Percentiles rank a stretch among this genome's conserved stretches.
These are phyloP conservation scores for Enteromius radiatus DNA, from an alignment of 2,797 vertebrate species.

Conservation along the genomic window DNA sequence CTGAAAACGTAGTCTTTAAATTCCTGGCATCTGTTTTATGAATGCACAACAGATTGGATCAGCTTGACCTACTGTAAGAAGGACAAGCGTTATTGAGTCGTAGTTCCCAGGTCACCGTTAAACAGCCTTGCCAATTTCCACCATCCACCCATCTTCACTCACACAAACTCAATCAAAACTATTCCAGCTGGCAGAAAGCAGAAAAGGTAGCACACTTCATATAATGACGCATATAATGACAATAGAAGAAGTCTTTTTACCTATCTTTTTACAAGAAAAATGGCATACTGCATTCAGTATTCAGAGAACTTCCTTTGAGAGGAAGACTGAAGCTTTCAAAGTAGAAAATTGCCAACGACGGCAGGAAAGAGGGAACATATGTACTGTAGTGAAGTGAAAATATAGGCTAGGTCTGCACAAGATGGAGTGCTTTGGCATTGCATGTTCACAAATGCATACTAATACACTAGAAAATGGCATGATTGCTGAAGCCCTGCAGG, in stretches of 20 bases:
- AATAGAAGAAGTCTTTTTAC: background rate
- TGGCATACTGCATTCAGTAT: background rate
- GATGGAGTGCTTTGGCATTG: background rate
- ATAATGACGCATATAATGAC: background rate
- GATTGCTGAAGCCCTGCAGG: constrained; percentile 8
- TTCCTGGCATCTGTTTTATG: background rate
- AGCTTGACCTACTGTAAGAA: background rate
- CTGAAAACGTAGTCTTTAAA: background rate
- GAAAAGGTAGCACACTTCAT: background rate
- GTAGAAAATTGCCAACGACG: background rate
- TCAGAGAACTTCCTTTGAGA: background rate
- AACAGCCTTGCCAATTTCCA: background rate
- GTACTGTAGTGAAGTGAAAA: constrained; percentile 12
- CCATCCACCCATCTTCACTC: background rate
- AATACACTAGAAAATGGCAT: background rate
- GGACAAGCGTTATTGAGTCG: background rate
- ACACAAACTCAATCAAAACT: background rate
- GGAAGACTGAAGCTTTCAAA: constrained; percentile 5
- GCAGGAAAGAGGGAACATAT: background rate
- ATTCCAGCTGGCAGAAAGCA: background rate
- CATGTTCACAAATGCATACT: background rate
- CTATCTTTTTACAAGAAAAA: background rate
- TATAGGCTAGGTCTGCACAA: background rate
- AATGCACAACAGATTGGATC: background rate
- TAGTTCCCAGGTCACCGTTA: background rate